phyloP scores from a whole-genome alignment of 2,888 invertebrate genomes.

The Catocala nupta region DNA sequence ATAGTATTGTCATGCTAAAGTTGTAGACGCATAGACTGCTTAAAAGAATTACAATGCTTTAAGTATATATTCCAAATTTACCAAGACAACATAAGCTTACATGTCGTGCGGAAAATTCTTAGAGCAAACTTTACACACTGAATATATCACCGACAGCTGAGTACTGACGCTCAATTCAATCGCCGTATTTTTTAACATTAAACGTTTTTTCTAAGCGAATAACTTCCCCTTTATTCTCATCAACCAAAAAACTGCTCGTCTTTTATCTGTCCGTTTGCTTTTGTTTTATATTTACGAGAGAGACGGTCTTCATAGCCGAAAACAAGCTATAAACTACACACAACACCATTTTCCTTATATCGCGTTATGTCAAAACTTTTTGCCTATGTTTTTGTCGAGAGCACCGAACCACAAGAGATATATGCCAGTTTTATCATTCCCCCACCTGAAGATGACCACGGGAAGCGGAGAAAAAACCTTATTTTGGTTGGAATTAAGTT shows the following conservation, averaged over 20 bases:
- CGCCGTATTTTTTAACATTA: no score
- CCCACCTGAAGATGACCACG: conserved; percentile 66
- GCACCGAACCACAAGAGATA: conserved; percentile 66
- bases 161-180: no score
- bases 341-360: conserved; percentile 64
- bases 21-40: no score
- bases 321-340: conserved; percentile 60
- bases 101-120: no score
- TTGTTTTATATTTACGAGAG: conserved; percentile 49
- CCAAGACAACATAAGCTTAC: no score
- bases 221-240: conserved; percentile 8
- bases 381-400: conserved; percentile 66
- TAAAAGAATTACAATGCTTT: no score
- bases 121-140: no score
- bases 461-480: conserved; percentile 56
- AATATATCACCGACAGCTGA: no score
- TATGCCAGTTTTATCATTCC: conserved; percentile 52
- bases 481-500: conserved; percentile 64
- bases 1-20: no score
- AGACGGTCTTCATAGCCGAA: conserved; percentile 47
- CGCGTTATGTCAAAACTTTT: conserved; percentile 68
- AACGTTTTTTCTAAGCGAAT: not conserved
- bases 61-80: no score
- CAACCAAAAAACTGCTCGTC: conserved; percentile 14
- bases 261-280: conserved; percentile 40